Base-by-base conservation (phyloP, 2,888 invertebrate genomes). In the Drosophila paracracens region DNA sequence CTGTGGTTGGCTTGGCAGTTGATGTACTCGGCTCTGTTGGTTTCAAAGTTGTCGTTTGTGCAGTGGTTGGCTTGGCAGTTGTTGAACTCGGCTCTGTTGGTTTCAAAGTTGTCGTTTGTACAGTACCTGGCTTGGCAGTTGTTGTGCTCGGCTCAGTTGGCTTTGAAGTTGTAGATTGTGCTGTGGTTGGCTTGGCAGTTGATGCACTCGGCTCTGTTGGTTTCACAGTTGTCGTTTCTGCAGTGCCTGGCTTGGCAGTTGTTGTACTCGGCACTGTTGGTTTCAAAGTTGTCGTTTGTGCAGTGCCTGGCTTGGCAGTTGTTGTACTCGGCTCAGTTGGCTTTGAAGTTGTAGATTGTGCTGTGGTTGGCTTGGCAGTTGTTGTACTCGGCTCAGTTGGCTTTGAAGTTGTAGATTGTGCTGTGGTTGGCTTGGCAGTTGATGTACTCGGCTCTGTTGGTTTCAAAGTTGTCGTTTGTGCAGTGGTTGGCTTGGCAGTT, bases 141-240 rank as follows among this genome's bases (percentile, higher is more conserved):
- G 46, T 11, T 4, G 46, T 46, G 4, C 25, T 61, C 25, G 60
- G 40, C 46, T 40, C 36, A 5, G 53, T 46, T 25, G 62, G 18
- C 1, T 2, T 13, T 0, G 2, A 25, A 3, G 77, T 76, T 4
- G 65, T 75, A 13, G 36, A 4, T 36, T 52, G 0, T 18, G 27
- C 27, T 2, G 16, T 2, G 2, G 31, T 33, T 1, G 72, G 62
- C 64, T 79, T 11, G 56, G 61, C 18, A 16, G 48, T 64, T 4
- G 57, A 48, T 25, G 56, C 46, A 5, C 31, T 64, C 6, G 64
- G 31, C 11, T 5, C 25, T 0, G 46, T 48, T 10, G 46, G 25
- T n/a, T n/a, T n/a, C n/a, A n/a, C n/a, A n/a, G n/a, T n/a, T n/a
- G n/a, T n/a, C n/a, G n/a, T n/a, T n/a, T n/a, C n/a, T n/a, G n/a